Base-by-base conservation (phyloP, 2,113 vertebrate species). In the Hystrix cristata region DNA sequence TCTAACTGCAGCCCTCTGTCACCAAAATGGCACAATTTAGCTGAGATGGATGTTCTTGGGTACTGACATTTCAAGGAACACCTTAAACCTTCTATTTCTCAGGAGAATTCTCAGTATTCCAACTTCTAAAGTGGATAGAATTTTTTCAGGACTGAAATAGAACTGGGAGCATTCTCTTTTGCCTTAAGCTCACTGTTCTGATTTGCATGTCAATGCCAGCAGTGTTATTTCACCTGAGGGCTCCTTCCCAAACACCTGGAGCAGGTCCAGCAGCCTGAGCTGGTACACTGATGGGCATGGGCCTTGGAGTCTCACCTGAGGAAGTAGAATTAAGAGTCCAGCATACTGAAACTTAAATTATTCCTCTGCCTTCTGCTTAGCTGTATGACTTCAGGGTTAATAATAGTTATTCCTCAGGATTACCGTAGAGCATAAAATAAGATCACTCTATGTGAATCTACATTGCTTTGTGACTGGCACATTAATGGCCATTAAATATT, bases 111-210 rank as follows among this genome's bases (percentile, higher is more conserved):
- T 92, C 51, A 78, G 79, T 69, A 48, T 87, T 91, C 87, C 55
- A 67, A 23, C 65, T 87, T 64, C 85, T 71, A 27, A 85, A 81
- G 64, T 69, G 2, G n/a, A 64, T 2, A 64, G 57, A 16, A 62
- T 38, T n/a, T 97, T 93, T 83, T 91, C 62, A 48, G 14, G 67
- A 79, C 90, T 62, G 51, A 97, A 93, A 80, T 65, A 65, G 95
- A 93, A 85, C 76, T 67, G 25, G 16, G 60, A 92, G 46, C 48
- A 55, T 34, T 78, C 81, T 92, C 38, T 90, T 67, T 60, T 88
- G 84, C 95, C 94, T 96, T 65, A 90, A 95, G 55, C 87, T 82
- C 80, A 46, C 16, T 38, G 85, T 83, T 85, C 85, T 65, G 43
- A 95, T 93, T 80, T 96, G 92, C 67, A 82, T 57, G 15, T 86